phyloP scores from a whole-genome alignment of 2,888 invertebrate genomes.

The Phania funesta region DNA sequence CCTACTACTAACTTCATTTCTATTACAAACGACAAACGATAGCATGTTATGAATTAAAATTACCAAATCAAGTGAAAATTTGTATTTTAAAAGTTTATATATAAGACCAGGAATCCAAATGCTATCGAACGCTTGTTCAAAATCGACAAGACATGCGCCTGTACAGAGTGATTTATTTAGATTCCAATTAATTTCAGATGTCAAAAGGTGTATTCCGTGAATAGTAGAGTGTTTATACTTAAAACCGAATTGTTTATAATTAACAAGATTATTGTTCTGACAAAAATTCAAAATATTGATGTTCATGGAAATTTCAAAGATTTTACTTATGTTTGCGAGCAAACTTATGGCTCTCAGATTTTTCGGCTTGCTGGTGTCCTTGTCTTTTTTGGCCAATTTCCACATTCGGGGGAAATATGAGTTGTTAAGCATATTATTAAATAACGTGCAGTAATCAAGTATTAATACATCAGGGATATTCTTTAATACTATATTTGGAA shows the following conservation, averaged over 20 bases:
- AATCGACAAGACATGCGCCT: background rate
- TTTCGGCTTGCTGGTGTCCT: background rate
- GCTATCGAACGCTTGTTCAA: background rate
- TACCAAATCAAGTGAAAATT: no score
- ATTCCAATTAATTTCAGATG: background rate
- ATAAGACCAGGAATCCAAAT: no score
- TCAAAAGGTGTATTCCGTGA: background rate
- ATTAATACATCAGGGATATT: background rate
- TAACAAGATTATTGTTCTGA: background rate
- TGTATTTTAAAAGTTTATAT: no score
- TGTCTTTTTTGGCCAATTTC: background rate
- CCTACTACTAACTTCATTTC: background rate
- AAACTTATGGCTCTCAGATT: background rate
- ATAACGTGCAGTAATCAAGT: background rate
- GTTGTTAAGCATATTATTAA: background rate
- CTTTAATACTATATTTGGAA: background rate
- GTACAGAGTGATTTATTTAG: slow-evolving; percentile 1
- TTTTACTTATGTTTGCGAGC: background rate
- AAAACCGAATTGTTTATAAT: background rate
- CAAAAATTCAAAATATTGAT: background rate
- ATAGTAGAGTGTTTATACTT: no score
- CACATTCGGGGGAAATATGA: background rate
- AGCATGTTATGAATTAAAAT: background rate
- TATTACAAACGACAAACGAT: slow-evolving; percentile 6
- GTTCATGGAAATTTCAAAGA: background rate